Evolutionary conservation across 23 tunicate genomes (phyloP).

Genomic region (Clavelina lepadiformis): DNA sequence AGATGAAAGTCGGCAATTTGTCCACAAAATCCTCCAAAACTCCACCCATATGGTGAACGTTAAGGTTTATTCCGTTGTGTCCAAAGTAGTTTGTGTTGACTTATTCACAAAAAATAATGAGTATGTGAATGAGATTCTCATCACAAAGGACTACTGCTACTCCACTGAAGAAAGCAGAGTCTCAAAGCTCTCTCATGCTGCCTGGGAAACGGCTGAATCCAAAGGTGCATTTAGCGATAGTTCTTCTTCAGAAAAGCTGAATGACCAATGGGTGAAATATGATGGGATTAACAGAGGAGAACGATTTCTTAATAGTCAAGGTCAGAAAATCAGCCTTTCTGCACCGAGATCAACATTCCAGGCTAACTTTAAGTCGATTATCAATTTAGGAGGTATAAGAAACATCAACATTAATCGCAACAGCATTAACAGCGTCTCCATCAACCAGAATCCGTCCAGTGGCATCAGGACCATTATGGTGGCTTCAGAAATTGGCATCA

Average conservation of each 20-base stretch:
- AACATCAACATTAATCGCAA: slow-evolving; percentile 44
- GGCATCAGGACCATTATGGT: slow-evolving; percentile 29
- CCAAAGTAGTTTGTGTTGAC: slow-evolving; percentile 51
- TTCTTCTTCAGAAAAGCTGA: neutral
- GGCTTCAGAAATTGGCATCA: slow-evolving; percentile 68
- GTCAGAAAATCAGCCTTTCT: neutral
- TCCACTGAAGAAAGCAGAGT: slow-evolving; percentile 36
- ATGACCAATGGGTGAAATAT: slow-evolving; percentile 7
- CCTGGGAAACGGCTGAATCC: slow-evolving; percentile 33
- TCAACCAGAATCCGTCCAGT: slow-evolving; percentile 40
- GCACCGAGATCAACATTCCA: slow-evolving; percentile 59
- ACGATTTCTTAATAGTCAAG: neutral
- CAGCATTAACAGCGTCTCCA: slow-evolving; percentile 51
- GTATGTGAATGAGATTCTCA: slow-evolving; percentile 43
- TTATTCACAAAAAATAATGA: slow-evolving; percentile 22
- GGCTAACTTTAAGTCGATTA: slow-evolving; percentile 41
- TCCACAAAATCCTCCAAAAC: slow-evolving; percentile 12
- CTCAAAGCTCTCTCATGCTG: slow-evolving; percentile 44
- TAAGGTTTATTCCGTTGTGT: slow-evolving; percentile 52
- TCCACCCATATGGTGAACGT: slow-evolving; percentile 23
- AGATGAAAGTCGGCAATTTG: slow-evolving; percentile 7
- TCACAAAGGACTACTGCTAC: slow-evolving; percentile 25
- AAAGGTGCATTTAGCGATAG: neutral
- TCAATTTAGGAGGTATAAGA: slow-evolving; percentile 62
- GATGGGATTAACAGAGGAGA: neutral